Conservation (phyloP, 2,113 vertebrate genomes). For the Polypterus senegalus region DNA sequence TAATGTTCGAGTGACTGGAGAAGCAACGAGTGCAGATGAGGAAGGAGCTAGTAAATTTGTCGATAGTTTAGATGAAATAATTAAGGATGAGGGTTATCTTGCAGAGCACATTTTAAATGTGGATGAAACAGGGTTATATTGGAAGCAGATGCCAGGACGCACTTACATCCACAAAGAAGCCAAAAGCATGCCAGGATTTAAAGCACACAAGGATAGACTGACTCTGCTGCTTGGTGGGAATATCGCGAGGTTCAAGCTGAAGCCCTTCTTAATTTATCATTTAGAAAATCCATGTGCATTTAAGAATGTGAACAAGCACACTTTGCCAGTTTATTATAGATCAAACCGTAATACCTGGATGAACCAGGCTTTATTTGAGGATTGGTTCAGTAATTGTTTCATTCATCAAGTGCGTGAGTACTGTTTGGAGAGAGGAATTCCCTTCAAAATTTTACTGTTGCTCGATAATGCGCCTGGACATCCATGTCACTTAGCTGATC, state of each 20-base stretch:
- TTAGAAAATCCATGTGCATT: slow-evolving; percentile 8
- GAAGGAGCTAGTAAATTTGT: slow-evolving; percentile 1
- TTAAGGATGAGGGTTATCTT: slow-evolving; percentile 2
- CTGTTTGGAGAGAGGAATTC: slow-evolving; percentile 6
- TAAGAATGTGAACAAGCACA: slow-evolving; percentile 8
- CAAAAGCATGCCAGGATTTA: slow-evolving; percentile 8
- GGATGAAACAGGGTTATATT: slow-evolving; percentile 10
- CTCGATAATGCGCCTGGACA: slow-evolving; percentile 19
- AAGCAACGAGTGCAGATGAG: neutral
- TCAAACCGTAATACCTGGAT: slow-evolving; percentile 12
- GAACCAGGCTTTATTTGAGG: slow-evolving; percentile 5
- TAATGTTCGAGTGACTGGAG: slow-evolving; percentile 1
- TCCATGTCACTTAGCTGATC: neutral
- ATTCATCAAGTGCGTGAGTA: neutral
- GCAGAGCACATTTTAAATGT: slow-evolving; percentile 14
- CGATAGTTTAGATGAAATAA: slow-evolving; percentile 1
- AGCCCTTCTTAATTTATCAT: slow-evolving; percentile 10
- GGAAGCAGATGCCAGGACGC: slow-evolving; percentile 4
- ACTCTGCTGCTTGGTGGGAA: slow-evolving; percentile 14
- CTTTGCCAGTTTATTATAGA: slow-evolving; percentile 6
- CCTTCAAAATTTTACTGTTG: slow-evolving; percentile 12
- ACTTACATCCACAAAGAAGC: slow-evolving; percentile 4
- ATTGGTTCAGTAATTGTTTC: slow-evolving; percentile 5
- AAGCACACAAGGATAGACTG: slow-evolving; percentile 12
- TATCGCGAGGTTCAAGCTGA: slow-evolving; percentile 12